Percentiles rank a stretch among this genome's conserved stretches.
phyloP scores from a whole-genome alignment of 2,888 invertebrate genomes.

The Amphipoea oculea region DNA sequence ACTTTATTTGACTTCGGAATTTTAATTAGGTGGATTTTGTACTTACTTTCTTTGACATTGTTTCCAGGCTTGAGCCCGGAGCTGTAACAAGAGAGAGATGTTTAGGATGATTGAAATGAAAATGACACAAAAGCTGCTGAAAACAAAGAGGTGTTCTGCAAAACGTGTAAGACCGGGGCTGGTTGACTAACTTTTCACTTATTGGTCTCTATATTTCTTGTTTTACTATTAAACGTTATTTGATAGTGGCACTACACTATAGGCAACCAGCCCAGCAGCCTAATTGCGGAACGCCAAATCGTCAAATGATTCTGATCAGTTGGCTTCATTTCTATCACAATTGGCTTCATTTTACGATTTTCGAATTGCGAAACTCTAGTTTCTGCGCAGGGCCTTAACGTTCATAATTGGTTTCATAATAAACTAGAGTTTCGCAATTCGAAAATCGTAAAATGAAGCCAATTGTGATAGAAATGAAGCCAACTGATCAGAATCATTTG shows the following conservation, averaged over 20 bases:
- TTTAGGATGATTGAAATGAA: constrained; percentile 27
- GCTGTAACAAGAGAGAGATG: constrained; percentile 36
- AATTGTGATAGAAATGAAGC: too few species aligned
- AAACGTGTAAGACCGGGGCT: background rate
- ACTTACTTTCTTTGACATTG: constrained; percentile 41
- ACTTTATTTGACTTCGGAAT: background rate
- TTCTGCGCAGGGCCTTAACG: too few species aligned
- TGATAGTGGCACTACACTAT: background rate
- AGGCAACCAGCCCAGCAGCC: background rate
- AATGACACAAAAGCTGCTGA: constrained; percentile 3
- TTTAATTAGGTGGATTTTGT: background rate
- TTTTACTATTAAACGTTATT: background rate
- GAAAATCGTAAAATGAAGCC: too few species aligned
- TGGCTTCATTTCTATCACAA: too few species aligned
- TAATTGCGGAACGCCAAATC: too few species aligned
- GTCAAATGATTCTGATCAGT: too few species aligned
- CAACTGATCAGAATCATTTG: too few species aligned
- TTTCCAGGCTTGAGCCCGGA: constrained; percentile 35
- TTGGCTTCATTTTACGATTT: too few species aligned
- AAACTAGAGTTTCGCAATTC: too few species aligned
- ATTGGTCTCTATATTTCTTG: too few species aligned
- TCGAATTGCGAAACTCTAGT: too few species aligned
- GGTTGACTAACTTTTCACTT: background rate
- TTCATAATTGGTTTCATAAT: too few species aligned
- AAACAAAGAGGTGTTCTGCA: background rate